A percentile compares a stretch with the other conserved stretches of the same genome.
Evolutionary conservation across 2,888 invertebrate genomes (phyloP).

Genomic region (Nomada fucata): DNA sequence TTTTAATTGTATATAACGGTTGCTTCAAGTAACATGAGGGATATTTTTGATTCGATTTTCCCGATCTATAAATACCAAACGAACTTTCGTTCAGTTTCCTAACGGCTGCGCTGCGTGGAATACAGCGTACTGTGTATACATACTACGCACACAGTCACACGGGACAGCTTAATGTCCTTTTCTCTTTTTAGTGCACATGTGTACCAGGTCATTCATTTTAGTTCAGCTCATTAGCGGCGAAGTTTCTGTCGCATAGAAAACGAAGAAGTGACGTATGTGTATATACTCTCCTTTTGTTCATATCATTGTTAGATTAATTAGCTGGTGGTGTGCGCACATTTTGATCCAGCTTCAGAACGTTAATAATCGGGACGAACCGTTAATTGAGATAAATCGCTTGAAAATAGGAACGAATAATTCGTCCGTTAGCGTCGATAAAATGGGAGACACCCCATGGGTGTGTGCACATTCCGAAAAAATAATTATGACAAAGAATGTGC

Average conservation of each 20-base stretch:
- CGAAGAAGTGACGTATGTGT: conserved; percentile 17
- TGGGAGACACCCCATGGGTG: neutral
- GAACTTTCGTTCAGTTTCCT: conserved; percentile 9
- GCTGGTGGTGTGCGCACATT: conserved; percentile 44
- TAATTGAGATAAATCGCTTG: conserved; percentile 60
- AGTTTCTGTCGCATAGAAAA: neutral
- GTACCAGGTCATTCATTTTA: conserved; percentile 46
- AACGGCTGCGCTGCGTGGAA: neutral
- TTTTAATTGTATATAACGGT: neutral
- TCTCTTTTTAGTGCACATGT: neutral
- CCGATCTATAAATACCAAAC: conserved; percentile 27
- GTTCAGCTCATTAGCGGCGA: conserved; percentile 34
- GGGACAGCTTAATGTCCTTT: neutral
- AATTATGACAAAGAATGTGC: neutral
- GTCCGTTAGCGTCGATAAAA: conserved; percentile 20
- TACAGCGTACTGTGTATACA: neutral
- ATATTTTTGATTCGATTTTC: conserved; percentile 19
- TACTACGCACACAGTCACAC: neutral
- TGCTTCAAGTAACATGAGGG: neutral
- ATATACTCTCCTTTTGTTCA: conserved; percentile 18
- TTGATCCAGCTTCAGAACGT: conserved; percentile 34
- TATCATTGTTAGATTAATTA: conserved; percentile 60
- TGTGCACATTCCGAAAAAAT: conserved; percentile 4
- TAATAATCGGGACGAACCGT: conserved; percentile 31
- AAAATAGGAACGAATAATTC: conserved; percentile 37